Evolutionary conservation across 2,113 vertebrate genomes (phyloP), one percentile per base, ranked within the genome.

Genomic region (Pygoscelis antarcticus): DNA sequence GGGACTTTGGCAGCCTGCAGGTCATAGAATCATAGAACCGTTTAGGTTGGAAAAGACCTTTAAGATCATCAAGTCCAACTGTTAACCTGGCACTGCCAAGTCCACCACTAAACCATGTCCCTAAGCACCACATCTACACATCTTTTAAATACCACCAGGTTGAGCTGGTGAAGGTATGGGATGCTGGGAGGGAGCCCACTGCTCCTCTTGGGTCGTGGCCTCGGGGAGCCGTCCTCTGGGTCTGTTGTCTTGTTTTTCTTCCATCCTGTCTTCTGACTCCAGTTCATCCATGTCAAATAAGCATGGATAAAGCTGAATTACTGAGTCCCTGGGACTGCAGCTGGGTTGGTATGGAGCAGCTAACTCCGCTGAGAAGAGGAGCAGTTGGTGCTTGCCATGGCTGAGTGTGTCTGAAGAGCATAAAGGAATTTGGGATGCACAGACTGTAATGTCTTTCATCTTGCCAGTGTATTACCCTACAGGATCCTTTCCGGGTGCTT

Each of bases 141-240:
- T 42, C 42, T 42, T 42, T 42, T 42, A 42, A 16, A 42, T 42
- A 42, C 42, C 42, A 42, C 42, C 42, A 42, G 42, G 42, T 42
- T 42, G 11, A 46, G 57, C 9, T 64, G 42, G 19, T 34, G 60
- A 25, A 19, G 26, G 9, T 10, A 9, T 14, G 20, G 40, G 29
- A 18, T 66, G 4, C n/a, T 9, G 51, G 25, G 32, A 55, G 23
- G 6, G 11, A 70, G 4, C 58, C 18, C 20, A 2, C 34, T 40
- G 57, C 40, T 52, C 7, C 32, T 49, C 32, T 22, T 8, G 40
- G 15, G 23, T 44, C 69, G 34, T 34, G 38, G 7, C 57, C 58
- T 40, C 1, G 0, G 8, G 54, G 7, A 61, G 10, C 23, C 2
- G 0, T n/a, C 46, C 32, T 62, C 25, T 26, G 68, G 16, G 32